phyloP scores from a whole-genome alignment of 2,888 invertebrate genomes.

The Plagodis dolabraria region DNA sequence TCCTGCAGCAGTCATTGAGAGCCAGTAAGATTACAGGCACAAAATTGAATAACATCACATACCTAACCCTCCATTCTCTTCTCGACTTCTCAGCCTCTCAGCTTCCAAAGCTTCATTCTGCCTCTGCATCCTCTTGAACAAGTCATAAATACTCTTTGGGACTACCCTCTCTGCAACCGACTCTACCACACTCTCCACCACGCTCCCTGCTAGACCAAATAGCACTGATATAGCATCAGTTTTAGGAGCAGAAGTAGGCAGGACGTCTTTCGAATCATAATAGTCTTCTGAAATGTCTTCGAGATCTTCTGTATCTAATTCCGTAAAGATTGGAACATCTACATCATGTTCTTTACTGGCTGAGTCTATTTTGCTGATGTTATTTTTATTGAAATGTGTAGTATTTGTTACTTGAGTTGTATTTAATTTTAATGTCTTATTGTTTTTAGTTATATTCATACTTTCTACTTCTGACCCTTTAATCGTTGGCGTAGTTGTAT shows the following conservation, averaged over 20 bases:
- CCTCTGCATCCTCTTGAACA: constrained; percentile 76
- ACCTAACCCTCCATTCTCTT: constrained; percentile 81
- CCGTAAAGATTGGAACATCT: constrained; percentile 67
- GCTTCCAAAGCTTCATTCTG: constrained; percentile 78
- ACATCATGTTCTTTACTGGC: constrained; percentile 44
- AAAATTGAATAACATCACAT: too few relatives aligned
- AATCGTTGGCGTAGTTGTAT: constrained; percentile 4
- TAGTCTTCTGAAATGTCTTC: constrained; percentile 75
- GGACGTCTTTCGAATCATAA: constrained; percentile 72
- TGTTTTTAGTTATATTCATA: too few relatives aligned
- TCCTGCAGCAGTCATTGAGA: too few relatives aligned
- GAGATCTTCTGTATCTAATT: constrained; percentile 64
- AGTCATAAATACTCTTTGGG: constrained; percentile 72
- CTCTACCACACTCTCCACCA: constrained; percentile 75
- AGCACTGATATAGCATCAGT: constrained; percentile 75
- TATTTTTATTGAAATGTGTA: constrained; percentile 2
- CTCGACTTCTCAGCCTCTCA: constrained; percentile 73
- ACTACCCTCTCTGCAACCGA: constrained; percentile 77
- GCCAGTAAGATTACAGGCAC: too few relatives aligned
- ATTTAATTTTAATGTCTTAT: constrained; percentile 1
- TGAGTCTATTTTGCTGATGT: constrained; percentile 26
- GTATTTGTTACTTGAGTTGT: constrained; percentile 2
- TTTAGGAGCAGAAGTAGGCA: constrained; percentile 72
- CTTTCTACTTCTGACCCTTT: background rate
- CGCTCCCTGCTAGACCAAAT: constrained; percentile 77